phyloP scores from a whole-genome alignment of 2,113 vertebrate genomes.

The Thymallus thymallus region DNA sequence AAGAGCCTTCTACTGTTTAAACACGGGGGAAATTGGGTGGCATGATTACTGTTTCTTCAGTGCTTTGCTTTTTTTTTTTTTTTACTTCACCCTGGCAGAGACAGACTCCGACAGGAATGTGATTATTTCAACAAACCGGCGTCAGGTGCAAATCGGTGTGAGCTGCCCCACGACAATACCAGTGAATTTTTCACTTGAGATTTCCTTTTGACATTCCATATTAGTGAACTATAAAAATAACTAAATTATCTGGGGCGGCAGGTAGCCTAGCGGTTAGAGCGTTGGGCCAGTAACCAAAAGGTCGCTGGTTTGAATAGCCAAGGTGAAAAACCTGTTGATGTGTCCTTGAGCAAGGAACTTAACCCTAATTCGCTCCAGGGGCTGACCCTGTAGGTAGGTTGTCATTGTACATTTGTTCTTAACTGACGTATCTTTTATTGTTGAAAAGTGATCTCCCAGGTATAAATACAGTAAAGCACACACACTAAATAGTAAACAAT shows the following conservation, averaged over 20 bases:
- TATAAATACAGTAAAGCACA: no score
- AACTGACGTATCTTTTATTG: conserved; percentile 53
- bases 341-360: no score
- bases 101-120: conserved; percentile 52
- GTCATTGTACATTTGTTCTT: no score
- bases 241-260: conserved; percentile 67
- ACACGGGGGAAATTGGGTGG: conserved; percentile 34
- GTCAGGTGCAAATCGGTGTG: conserved; percentile 72
- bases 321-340: no score
- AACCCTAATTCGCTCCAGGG: no score
- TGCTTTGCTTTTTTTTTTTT: conserved; percentile 46
- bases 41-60: conserved; percentile 46
- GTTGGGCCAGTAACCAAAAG: no score
- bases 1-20: conserved; percentile 31
- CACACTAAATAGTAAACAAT: no score
- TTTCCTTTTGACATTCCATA: conserved; percentile 60
- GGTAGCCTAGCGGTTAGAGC: no score
- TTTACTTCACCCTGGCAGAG: conserved; percentile 31
- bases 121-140: conserved; percentile 66
- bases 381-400: no score
- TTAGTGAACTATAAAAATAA: conserved; percentile 73
- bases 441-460: no score
- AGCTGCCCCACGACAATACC: conserved; percentile 67
- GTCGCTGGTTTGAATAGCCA: no score
- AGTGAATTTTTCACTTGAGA: conserved; percentile 65